These are phyloP conservation scores for Drosophila leonis DNA, from an alignment of 2,888 invertebrate species.

Conservation along the genomic window DNA sequence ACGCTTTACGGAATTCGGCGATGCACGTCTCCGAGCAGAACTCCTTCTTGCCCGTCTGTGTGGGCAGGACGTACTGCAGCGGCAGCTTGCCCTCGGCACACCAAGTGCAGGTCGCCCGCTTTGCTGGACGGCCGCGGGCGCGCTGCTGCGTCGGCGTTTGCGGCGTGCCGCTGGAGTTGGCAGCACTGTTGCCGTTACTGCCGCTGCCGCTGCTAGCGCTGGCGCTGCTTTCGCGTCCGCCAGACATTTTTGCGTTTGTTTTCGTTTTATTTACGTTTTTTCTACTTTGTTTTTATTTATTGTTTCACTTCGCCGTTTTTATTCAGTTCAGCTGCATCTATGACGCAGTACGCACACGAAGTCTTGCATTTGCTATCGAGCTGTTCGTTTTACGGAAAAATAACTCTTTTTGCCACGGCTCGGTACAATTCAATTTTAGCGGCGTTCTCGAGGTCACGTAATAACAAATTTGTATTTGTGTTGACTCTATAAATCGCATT, in stretches of 20 bases:
- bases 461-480: constrained; percentile 67
- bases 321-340: constrained; percentile 38
- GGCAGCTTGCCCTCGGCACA: constrained; percentile 93
- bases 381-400: constrained; percentile 2
- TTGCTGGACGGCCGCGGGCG: constrained; percentile 90
- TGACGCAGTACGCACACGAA: constrained; percentile 20
- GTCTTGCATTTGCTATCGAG: constrained; percentile 23
- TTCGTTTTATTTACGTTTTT: constrained; percentile 13
- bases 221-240: constrained; percentile 78
- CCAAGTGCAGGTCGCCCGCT: constrained; percentile 92
- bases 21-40: constrained; percentile 96
- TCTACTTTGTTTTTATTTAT: constrained; percentile 18
- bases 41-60: constrained; percentile 94
- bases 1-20: constrained; percentile 94
- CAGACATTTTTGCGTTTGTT: constrained; percentile 74
- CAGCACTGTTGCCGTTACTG: constrained; percentile 53
- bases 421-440: constrained; percentile 56
- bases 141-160: constrained; percentile 69
- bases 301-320: constrained; percentile 9
- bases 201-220: constrained; percentile 49
- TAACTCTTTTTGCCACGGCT: constrained; percentile 28
- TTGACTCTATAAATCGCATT: constrained; percentile 56
- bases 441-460: constrained; percentile 77
- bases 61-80: constrained; percentile 93
- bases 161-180: constrained; percentile 37